Evolutionary conservation across 2,888 invertebrate genomes (phyloP).

Genomic region (Parasteatoda lunata): DNA sequence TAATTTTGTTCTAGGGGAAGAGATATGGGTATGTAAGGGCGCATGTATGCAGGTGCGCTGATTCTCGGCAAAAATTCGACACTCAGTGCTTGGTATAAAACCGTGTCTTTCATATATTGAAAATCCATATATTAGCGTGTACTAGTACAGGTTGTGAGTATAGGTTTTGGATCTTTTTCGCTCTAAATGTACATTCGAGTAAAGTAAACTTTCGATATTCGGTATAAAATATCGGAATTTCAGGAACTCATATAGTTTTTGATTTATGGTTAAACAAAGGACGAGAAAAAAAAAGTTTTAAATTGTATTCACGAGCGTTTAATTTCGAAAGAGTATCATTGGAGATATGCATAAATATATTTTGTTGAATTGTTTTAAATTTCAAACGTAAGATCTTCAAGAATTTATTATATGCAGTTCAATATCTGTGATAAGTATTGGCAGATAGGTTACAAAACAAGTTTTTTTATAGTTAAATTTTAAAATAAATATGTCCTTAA

Average conservation of each 20-base stretch:
- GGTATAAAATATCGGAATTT: conserved; percentile 59
- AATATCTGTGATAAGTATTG: too few species aligned
- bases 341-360: too few species aligned
- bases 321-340: too few species aligned
- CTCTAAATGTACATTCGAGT: conserved; percentile 20
- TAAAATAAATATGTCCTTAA: too few species aligned
- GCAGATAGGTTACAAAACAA: too few species aligned
- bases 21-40: conserved; percentile 19
- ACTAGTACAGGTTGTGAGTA: conserved; percentile 3
- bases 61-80: conserved; percentile 59
- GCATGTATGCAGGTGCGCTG: conserved; percentile 41
- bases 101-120: conserved; percentile 57
- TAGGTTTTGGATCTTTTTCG: conserved; percentile 27
- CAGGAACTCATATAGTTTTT: conserved; percentile 47
- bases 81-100: conserved; percentile 37
- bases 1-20: conserved; percentile 40
- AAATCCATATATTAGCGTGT: conserved; percentile 62
- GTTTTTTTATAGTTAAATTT: too few species aligned
- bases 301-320: too few species aligned
- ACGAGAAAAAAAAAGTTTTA: too few species aligned
- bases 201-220: conserved; percentile 54
- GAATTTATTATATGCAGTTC: too few species aligned
- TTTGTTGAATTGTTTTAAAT: too few species aligned
- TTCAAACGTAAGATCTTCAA: too few species aligned
- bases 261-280: conserved; percentile 35